Percentiles rank a stretch among this genome's conserved stretches.
phyloP scores from a whole-genome alignment of 2,797 vertebrate species.

The Ispidina lecontei region DNA sequence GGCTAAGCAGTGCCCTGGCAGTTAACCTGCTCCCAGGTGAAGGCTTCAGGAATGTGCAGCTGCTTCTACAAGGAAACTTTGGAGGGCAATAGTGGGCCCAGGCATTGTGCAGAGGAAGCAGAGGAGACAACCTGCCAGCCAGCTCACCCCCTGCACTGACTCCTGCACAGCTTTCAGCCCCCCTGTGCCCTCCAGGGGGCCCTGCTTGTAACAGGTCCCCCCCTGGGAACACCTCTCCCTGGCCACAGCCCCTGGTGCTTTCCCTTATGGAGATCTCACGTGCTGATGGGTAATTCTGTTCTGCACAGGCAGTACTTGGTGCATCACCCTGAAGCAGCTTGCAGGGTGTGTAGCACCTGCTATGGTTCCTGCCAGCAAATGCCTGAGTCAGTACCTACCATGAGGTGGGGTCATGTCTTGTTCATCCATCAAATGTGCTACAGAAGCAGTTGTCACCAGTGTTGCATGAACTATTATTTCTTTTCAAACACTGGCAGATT shows the following conservation, averaged over 20 bases:
- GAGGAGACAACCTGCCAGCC: neutral
- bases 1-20: neutral
- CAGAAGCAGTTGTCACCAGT: neutral
- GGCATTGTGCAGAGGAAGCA: neutral
- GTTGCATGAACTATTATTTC: neutral
- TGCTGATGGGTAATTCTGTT: neutral
- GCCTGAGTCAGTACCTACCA: fast-evolving
- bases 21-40: neutral
- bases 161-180: neutral
- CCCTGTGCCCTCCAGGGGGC: neutral
- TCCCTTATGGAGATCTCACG: neutral
- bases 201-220: neutral
- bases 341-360: neutral
- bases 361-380: neutral
- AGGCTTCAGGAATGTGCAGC: neutral
- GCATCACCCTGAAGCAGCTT: neutral
- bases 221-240: fast-evolving
- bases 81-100: neutral
- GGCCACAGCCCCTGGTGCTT: neutral
- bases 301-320: neutral
- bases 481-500: neutral
- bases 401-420: neutral
- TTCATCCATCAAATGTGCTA: neutral
- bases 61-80: neutral
- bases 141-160: fast-evolving